Evolutionary conservation across 2,113 vertebrate species (phyloP).

Genomic region (Abramis brama): DNA sequence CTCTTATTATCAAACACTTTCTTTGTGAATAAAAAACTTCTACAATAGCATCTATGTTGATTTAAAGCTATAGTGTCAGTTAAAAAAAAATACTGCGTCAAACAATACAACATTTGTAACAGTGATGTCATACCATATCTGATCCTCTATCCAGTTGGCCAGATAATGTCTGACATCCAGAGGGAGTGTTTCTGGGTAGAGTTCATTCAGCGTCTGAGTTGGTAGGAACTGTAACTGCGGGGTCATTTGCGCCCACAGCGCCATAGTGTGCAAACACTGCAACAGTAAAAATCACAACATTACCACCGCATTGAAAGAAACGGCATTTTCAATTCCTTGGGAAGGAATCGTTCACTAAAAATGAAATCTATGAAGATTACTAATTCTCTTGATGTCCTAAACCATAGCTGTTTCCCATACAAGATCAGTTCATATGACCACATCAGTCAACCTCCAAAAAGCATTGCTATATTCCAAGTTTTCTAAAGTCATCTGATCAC

Average conservation of each 20-base stretch:
- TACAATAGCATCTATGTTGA: not conserved
- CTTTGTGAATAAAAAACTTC: not conserved
- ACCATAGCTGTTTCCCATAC: not conserved
- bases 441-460: not conserved
- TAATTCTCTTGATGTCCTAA: not conserved
- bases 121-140: slow-evolving; percentile 71
- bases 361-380: not conserved
- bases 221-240: slow-evolving; percentile 66
- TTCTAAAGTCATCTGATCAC: not conserved
- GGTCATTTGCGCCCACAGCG: slow-evolving; percentile 75
- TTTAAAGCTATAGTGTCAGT: not conserved
- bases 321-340: not conserved
- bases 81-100: not conserved
- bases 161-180: slow-evolving; percentile 76
- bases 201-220: slow-evolving; percentile 62
- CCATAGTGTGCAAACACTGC: slow-evolving; percentile 69
- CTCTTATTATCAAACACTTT: not conserved
- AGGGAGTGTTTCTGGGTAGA: slow-evolving; percentile 74
- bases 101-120: not conserved
- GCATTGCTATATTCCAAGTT: not conserved
- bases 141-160: slow-evolving; percentile 75
- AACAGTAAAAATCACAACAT: not conserved
- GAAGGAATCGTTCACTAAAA: not conserved
- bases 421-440: not conserved
- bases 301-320: not conserved